A percentile compares a stretch with the other conserved stretches of the same genome.
Conservation (phyloP, 2,113 vertebrate species). For the Catagonus wagneri region DNA sequence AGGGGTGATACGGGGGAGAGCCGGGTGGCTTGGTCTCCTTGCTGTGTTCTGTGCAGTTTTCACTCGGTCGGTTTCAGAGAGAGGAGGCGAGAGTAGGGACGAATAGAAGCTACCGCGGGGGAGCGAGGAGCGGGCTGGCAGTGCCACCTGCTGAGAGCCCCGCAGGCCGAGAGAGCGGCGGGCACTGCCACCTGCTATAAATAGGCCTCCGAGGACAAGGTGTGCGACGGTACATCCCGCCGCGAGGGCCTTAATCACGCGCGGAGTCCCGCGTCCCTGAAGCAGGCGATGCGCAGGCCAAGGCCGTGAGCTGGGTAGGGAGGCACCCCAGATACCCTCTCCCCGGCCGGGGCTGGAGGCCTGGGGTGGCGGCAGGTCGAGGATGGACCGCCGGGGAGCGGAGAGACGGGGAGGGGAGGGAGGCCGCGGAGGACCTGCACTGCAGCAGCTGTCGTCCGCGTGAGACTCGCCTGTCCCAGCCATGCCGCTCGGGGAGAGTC, state of each 20-base stretch:
- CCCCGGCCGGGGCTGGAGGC: not conserved
- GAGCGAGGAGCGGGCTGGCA: not conserved
- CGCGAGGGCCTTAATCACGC: slow-evolving; percentile 9
- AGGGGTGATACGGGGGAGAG: not conserved
- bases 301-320: not conserved
- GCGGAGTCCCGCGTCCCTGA: not conserved
- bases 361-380: not conserved
- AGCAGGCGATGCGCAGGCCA: not conserved
- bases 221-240: slow-evolving; percentile 49
- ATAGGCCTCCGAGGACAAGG: slow-evolving; percentile 27
- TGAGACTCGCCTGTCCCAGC: not conserved
- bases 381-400: not conserved
- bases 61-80: not conserved
- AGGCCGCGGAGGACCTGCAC: slow-evolving; percentile 49
- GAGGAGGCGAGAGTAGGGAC: not conserved
- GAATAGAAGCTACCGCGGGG: not conserved
- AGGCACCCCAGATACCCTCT: not conserved
- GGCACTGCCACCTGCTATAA: slow-evolving; percentile 66
- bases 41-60: not conserved
- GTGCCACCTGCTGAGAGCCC: slow-evolving; percentile 69
- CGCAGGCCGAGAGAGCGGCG: not conserved
- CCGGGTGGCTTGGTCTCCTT: not conserved
- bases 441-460: slow-evolving; percentile 78
- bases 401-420: not conserved
- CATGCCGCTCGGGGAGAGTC: not conserved